A percentile compares a stretch with the other conserved stretches of the same genome.
phyloP scores from a whole-genome alignment of 2,797 vertebrate genomes.

The Girardinus metallicus region DNA sequence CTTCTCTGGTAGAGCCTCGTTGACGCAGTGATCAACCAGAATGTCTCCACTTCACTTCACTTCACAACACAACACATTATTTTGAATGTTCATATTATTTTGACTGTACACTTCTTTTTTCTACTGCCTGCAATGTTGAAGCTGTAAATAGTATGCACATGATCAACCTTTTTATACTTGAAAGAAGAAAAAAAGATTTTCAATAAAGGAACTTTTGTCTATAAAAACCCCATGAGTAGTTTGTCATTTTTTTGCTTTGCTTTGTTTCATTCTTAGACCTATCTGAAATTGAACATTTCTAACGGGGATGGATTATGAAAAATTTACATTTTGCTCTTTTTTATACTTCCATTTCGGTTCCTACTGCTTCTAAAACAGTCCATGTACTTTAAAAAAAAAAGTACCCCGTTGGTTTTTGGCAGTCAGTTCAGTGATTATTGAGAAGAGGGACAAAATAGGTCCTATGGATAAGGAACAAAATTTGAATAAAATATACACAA shows the following conservation, averaged over 20 bases:
- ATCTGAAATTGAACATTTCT: neutral
- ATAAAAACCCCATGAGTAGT: slow-evolving; percentile 42
- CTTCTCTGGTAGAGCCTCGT: slow-evolving; percentile 4
- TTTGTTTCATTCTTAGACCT: neutral
- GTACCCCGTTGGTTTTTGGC: too few species aligned
- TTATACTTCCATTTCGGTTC: too few species aligned
- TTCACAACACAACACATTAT: slow-evolving; percentile 61
- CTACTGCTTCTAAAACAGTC: too few species aligned
- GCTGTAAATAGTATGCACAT: slow-evolving; percentile 78
- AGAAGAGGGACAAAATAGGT: too few species aligned
- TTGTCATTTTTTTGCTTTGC: slow-evolving; percentile 27
- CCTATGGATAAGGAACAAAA: too few species aligned
- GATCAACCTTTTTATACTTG: slow-evolving; percentile 67
- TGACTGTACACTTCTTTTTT: slow-evolving; percentile 74
- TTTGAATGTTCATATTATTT: slow-evolving; percentile 78
- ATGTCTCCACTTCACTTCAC: slow-evolving; percentile 55
- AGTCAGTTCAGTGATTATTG: too few species aligned
- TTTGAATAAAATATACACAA: too few species aligned
- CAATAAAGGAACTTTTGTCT: slow-evolving; percentile 72
- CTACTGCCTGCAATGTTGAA: slow-evolving; percentile 77
- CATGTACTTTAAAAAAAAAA: too few species aligned
- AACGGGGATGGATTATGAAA: too few species aligned
- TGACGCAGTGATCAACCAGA: slow-evolving; percentile 52
- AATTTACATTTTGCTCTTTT: too few species aligned
- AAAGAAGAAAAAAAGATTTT: slow-evolving; percentile 60